Evolutionary conservation across 1,140 invertebrate genomes (phyloP), one percentile per base, ranked within the genome.

Genomic region (Contarinia nasturtii): DNA sequence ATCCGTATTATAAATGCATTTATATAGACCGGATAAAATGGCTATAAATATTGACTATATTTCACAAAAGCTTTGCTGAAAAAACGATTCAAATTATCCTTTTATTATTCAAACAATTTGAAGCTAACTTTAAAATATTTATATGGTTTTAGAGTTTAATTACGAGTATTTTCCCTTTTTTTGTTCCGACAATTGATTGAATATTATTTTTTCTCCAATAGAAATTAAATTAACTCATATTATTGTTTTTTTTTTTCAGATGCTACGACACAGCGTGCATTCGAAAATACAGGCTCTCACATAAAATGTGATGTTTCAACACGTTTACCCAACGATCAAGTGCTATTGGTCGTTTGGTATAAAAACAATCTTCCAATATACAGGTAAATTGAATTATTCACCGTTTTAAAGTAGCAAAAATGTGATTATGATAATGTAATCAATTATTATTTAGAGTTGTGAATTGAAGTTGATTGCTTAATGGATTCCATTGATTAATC

Each of bases 331-430:
- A 65, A 69, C 17, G 71, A 74, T 54, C 65, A 67, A 36, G 60
- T 72, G 17, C 58, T 73, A 14, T 62, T 74, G 19, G 70, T 74
- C 46, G 72, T 73, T 19, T 74, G 71, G 72, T 74, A 74, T 50
- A 74, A 73, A 53, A 69, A 73, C 53, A 71, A 74, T 58, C 59
- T 71, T 47, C 71, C 72, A 47, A 71, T 74, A 52, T 74, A 73
- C 55, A 73, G 71, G 71, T 73, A 54, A 60, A 22, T 44, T 18
- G 20, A 20, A 7, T 43, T 14, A 15, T 3, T 19, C 7, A 7
- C 18, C 14, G 12, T 7, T 38, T 38, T n/a, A 38, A n/a, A n/a
- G 4, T 17, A 5, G 12, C 36, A 3, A 17, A 17, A n/a, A 7
- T 17, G 36, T n/a, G 12, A 38, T 17, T 38, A 3, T 5, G 17